Conservation (phyloP, 2,888 invertebrate species). For the Eupithecia tripunctaria region DNA sequence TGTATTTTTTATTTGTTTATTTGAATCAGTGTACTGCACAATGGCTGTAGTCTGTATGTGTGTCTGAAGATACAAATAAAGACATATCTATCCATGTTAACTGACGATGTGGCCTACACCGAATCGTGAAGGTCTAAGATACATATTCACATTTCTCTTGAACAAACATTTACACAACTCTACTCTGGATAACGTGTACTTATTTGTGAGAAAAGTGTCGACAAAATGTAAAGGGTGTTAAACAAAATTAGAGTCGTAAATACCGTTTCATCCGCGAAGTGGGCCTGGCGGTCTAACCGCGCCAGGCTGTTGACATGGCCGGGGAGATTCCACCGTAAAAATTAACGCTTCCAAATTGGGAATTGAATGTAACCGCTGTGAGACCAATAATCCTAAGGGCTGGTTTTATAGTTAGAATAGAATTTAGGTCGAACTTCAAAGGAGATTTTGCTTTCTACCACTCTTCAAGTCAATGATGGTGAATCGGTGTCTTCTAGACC, state of each 20-base stretch:
- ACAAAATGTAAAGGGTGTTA: neutral
- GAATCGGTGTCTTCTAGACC: too few species aligned
- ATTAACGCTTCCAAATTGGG: conserved; percentile 34
- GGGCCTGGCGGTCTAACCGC: conserved; percentile 11
- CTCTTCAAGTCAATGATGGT: too few species aligned
- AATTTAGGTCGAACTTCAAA: neutral
- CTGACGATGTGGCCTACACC: neutral
- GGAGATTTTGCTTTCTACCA: neutral
- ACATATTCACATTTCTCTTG: neutral
- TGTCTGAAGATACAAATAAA: too few species aligned
- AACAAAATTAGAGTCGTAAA: conserved; percentile 7
- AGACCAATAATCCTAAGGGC: conserved; percentile 13
- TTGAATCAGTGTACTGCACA: too few species aligned
- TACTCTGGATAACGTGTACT: neutral
- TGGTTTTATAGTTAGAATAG: neutral
- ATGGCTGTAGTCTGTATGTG: too few species aligned
- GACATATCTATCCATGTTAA: too few species aligned
- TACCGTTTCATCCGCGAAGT: conserved; percentile 7
- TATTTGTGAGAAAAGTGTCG: neutral
- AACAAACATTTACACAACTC: neutral
- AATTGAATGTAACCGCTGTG: conserved; percentile 31
- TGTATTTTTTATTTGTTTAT: too few species aligned
- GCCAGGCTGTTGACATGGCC: conserved; percentile 30
- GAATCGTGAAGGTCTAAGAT: neutral
- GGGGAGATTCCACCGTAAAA: conserved; percentile 33